A percentile compares a stretch with the other conserved stretches of the same genome.
Conservation (phyloP, 2,113 vertebrate genomes). For the Nothoprocta pentlandii region DNA sequence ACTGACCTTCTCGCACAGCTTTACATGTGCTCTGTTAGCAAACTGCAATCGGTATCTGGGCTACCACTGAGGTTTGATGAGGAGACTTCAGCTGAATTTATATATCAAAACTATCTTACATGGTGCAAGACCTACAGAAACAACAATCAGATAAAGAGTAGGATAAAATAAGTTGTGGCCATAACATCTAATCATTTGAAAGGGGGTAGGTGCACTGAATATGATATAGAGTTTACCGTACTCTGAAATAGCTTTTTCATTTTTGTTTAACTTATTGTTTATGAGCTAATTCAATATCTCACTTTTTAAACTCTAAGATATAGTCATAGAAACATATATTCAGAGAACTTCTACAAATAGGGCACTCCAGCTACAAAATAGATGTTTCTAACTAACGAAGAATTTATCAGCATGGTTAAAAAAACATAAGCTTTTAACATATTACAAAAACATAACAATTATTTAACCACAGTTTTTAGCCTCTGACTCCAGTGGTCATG, state of each 20-base stretch:
- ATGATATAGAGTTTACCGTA: background rate
- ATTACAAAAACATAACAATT: background rate
- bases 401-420: background rate
- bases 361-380: background rate
- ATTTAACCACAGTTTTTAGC: background rate
- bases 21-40: background rate
- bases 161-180: background rate
- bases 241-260: background rate
- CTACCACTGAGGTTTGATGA: background rate
- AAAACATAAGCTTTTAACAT: background rate
- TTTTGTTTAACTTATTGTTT: background rate
- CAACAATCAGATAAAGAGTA: background rate
- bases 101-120: background rate
- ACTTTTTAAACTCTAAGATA: conserved; percentile 5
- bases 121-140: background rate
- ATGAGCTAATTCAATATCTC: background rate
- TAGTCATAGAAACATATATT: background rate
- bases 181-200: background rate
- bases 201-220: background rate
- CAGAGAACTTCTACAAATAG: background rate
- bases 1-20: background rate
- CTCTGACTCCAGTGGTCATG: background rate
- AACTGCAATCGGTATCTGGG: background rate
- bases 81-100: background rate
- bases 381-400: background rate